Evolutionary conservation across 1,140 invertebrate genomes (phyloP), one percentile per base, ranked within the genome.

Genomic region (Nebria ingens): DNA sequence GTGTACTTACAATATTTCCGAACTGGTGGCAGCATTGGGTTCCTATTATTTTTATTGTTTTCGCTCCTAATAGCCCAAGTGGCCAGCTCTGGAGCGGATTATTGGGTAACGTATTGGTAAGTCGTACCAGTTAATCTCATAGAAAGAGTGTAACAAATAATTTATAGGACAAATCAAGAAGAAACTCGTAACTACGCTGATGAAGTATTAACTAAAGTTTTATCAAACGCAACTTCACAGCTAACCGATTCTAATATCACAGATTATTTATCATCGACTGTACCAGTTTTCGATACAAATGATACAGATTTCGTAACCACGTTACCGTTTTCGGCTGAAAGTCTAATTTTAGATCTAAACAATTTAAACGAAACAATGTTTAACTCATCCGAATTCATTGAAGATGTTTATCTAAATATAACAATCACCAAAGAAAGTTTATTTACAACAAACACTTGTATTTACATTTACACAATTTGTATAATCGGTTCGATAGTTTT

Each of bases 101-200:
- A 81, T 61, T 89, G 85, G 85, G 68, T 87, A 0, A 80, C 82
- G 19, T 79, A 77, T 54, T 89, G 86, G 87, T 77, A 65, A 64
- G 55, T 58, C 23, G 23, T 29, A 58, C 40, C 51, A 13, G 17
- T 42, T 29, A 58, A 17, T 25, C 2, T 51, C 34, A 51, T 2
- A 2, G 19, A 15, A 20, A n/a, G 29, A 15, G n/a, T 34, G 21
- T 21, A 45, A 56, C 40, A 19, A 49, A 20, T 40, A 54, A 15
- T 51, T 72, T 73, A 42, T 40, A 76, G 75, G 75, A 70, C 74
- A 6, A 77, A 72, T 72, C 73, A 64, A 76, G 80, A 68, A 73
- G 77, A 65, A 64, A 65, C 34, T 20, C 2, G 38, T 20, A 19
- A 55, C 49, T 19, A 11, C 17, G 40, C 40, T 12, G 40, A 45